Conservation (phyloP, 2,888 invertebrate genomes). For the Rhabditoides inermis region DNA sequence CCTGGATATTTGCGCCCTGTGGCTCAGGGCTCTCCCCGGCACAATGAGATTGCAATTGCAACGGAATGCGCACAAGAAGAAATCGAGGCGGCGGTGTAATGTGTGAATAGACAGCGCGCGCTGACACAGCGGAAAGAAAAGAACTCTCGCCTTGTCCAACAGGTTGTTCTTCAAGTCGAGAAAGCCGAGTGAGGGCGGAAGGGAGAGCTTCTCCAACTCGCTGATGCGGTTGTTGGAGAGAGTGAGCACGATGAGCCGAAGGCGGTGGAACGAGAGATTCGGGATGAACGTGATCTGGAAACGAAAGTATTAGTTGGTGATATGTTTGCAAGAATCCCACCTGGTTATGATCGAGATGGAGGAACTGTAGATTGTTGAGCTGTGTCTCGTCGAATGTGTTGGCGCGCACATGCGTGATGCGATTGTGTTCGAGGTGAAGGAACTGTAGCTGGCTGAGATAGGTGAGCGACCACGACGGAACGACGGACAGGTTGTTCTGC, state of each 20-base stretch:
- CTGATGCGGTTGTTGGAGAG: conserved; percentile 63
- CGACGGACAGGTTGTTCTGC: conserved; percentile 35
- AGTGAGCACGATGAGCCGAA: conserved; percentile 58
- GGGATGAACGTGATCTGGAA: conserved; percentile 29
- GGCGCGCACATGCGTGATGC: conserved; percentile 32
- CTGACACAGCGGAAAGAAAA: too few species aligned
- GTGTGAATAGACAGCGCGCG: too few species aligned
- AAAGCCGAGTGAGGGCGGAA: conserved; percentile 43
- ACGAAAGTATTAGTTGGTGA: neutral
- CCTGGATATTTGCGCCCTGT: too few species aligned
- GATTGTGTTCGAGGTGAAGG: conserved; percentile 42
- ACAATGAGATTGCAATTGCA: too few species aligned
- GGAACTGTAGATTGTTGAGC: conserved; percentile 42
- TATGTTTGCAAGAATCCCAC: conserved; percentile 12
- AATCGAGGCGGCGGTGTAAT: too few species aligned
- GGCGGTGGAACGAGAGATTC: conserved; percentile 24
- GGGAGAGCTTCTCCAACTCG: conserved; percentile 40
- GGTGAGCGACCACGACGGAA: conserved; percentile 45
- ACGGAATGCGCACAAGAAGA: too few species aligned
- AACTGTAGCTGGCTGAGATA: conserved; percentile 47
- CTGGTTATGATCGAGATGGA: conserved; percentile 48
- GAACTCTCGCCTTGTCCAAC: conserved; percentile 47
- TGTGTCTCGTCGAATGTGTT: conserved; percentile 44
- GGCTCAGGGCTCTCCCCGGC: too few species aligned
- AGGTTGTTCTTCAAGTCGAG: conserved; percentile 48